phyloP scores from a whole-genome alignment of 2,113 vertebrate genomes.

The Rissa tridactyla region DNA sequence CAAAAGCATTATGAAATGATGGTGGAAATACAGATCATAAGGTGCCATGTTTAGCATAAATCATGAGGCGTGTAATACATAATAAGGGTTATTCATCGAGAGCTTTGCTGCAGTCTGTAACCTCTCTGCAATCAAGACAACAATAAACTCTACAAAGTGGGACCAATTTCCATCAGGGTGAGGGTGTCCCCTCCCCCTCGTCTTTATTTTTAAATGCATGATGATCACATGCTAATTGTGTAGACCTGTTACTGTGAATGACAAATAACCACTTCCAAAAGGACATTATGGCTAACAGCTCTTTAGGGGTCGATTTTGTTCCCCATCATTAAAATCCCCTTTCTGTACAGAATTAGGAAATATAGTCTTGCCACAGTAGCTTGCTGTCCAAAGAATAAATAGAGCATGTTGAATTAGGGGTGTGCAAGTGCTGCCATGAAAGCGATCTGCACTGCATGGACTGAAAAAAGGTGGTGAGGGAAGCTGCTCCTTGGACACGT shows the following conservation, averaged over 20 bases:
- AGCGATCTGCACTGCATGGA: neutral
- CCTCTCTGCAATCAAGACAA: conserved; percentile 54
- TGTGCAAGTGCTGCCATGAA: neutral
- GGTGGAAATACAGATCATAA: conserved; percentile 49
- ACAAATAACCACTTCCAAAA: conserved; percentile 51
- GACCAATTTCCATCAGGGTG: conserved; percentile 13
- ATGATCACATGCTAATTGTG: conserved; percentile 48
- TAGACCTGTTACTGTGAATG: conserved; percentile 56
- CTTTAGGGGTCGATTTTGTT: conserved; percentile 58
- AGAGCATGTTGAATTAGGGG: conserved; percentile 8
- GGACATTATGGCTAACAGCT: conserved; percentile 44
- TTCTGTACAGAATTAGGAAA: conserved; percentile 53
- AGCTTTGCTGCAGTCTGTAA: conserved; percentile 29
- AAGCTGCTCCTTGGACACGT: neutral
- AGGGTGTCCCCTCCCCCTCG: neutral
- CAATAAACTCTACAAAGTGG: conserved; percentile 36
- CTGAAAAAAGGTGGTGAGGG: neutral
- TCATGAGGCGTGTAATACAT: conserved; percentile 32
- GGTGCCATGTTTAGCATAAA: conserved; percentile 60
- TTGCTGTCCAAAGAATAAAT: conserved; percentile 50
- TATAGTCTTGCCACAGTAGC: conserved; percentile 6
- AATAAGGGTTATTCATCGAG: conserved; percentile 16
- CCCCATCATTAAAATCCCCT: conserved; percentile 43
- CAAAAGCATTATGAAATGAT: conserved; percentile 5
- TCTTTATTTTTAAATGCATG: conserved; percentile 44